These are phyloP conservation scores for Gymnarchus niloticus DNA, from an alignment of 2,113 vertebrate species.

Conservation along the genomic window DNA sequence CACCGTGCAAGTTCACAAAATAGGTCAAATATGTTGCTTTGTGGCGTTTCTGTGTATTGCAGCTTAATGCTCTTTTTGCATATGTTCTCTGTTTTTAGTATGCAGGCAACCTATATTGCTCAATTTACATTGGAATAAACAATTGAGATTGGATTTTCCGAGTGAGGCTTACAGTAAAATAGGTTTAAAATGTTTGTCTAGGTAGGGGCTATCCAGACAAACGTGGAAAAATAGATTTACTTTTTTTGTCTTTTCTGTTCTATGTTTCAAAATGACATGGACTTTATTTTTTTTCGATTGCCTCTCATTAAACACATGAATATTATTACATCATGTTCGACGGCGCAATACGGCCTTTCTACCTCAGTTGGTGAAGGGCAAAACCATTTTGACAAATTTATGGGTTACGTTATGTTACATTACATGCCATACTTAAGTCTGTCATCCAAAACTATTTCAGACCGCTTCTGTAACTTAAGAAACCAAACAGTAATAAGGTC, in stretches of 20 bases:
- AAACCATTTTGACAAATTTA: neutral
- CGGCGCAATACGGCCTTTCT: neutral
- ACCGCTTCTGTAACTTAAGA: neutral
- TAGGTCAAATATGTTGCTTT: neutral
- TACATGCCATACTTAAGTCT: neutral
- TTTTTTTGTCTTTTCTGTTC: neutral
- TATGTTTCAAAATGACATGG: neutral
- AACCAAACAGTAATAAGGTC: neutral
- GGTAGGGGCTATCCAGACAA: neutral
- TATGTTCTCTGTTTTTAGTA: neutral
- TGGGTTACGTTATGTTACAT: neutral
- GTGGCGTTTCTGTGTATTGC: neutral
- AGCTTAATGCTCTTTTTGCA: neutral
- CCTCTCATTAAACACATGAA: neutral
- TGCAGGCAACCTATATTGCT: neutral
- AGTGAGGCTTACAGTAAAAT: neutral
- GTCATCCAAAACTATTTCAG: neutral
- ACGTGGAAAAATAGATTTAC: neutral
- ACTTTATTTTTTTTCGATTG: neutral
- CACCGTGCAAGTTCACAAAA: neutral
- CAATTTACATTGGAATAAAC: neutral
- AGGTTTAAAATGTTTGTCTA: neutral
- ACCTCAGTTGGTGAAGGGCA: too few species aligned
- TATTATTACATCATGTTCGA: neutral
- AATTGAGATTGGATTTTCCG: neutral